Evolutionary conservation across 2,797 vertebrate genomes (phyloP).

Genomic region (Ibycter americanus): DNA sequence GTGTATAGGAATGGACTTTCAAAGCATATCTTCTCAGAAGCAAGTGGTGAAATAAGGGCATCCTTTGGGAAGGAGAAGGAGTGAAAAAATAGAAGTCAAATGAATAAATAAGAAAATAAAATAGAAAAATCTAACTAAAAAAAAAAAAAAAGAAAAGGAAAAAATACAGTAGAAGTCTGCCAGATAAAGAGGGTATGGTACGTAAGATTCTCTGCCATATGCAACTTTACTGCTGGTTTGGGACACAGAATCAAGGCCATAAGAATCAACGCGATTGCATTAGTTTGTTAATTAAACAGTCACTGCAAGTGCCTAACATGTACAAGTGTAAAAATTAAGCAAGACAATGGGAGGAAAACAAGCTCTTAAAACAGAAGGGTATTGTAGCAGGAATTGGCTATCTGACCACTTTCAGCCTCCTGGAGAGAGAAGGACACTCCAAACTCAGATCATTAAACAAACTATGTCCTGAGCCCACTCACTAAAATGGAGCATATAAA

Average conservation of each 20-base stretch:
- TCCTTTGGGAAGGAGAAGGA: background rate
- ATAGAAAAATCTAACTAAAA: background rate
- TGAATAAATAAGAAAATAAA: background rate
- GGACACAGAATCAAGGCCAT: background rate
- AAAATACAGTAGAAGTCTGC: background rate
- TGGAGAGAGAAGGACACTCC: background rate
- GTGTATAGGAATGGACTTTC: background rate
- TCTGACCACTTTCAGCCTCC: background rate
- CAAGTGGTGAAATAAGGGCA: background rate
- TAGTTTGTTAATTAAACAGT: constrained; percentile 56
- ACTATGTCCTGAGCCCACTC: background rate
- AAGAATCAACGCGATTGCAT: background rate
- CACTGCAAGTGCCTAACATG: background rate
- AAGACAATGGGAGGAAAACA: background rate
- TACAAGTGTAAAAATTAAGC: background rate
- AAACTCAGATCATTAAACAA: background rate
- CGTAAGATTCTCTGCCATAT: background rate
- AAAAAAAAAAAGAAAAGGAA: background rate
- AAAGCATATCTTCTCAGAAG: background rate
- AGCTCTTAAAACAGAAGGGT: background rate
- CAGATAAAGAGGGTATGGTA: background rate
- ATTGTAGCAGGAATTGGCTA: background rate
- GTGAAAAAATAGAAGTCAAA: background rate
- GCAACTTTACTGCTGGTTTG: background rate
- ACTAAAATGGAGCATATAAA: background rate